Conservation (phyloP, 2,888 invertebrate species). For the Scelioninae gen. 1 region DNA sequence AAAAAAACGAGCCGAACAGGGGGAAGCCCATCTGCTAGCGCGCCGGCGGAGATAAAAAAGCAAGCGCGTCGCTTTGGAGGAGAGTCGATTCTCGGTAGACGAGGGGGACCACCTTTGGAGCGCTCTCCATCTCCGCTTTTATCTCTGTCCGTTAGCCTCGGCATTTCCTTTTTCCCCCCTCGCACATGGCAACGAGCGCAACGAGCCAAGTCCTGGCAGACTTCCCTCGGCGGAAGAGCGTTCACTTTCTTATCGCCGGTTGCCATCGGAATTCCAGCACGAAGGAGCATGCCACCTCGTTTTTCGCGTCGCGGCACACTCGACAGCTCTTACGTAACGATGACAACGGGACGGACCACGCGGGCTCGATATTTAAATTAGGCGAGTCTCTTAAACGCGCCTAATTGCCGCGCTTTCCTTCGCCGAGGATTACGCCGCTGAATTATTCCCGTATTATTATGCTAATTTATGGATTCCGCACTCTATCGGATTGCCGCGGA, state of each 20-base stretch:
- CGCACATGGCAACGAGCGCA: slow-evolving; percentile 61
- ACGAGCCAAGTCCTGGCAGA: slow-evolving; percentile 31
- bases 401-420: slow-evolving; percentile 14
- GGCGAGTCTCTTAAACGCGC: not conserved
- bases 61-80: slow-evolving; percentile 18
- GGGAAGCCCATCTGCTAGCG: slow-evolving; percentile 20
- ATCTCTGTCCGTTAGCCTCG: slow-evolving; percentile 39
- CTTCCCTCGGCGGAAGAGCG: slow-evolving; percentile 74
- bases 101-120: slow-evolving; percentile 55
- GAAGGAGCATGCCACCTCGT: slow-evolving; percentile 59
- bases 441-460: slow-evolving; percentile 11
- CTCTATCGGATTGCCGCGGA: not conserved
- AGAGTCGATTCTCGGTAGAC: slow-evolving; percentile 53
- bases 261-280: slow-evolving; percentile 71
- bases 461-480: slow-evolving; percentile 34
- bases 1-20: too few species aligned
- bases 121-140: slow-evolving; percentile 19
- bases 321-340: slow-evolving; percentile 52
- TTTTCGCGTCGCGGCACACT: slow-evolving; percentile 35
- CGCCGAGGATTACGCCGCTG: not conserved
- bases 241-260: slow-evolving; percentile 80
- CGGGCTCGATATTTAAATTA: slow-evolving; percentile 28
- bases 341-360: slow-evolving; percentile 33
- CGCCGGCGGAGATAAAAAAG: slow-evolving; percentile 32
- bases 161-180: slow-evolving; percentile 34